Evolutionary conservation across 2,113 vertebrate genomes (phyloP), one percentile per base, ranked within the genome.

Genomic region (Alligator mississippiensis): DNA sequence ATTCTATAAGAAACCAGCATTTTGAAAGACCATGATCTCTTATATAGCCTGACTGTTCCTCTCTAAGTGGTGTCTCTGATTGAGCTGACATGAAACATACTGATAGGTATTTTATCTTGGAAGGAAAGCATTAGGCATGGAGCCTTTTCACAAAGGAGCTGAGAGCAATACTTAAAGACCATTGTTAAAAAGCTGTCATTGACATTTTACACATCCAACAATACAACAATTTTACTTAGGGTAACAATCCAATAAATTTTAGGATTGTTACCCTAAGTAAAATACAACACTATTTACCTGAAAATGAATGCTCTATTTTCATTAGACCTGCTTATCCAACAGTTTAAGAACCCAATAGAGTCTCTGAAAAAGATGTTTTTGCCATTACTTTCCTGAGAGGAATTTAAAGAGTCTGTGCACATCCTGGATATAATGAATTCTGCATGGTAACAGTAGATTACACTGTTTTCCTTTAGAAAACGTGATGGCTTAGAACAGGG

Each of bases 131-230:
- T 30, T 22, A 3, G 10, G 75, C 92, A 92, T 28, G 34, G 15
- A 87, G 80, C 93, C 28, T 85, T 72, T 89, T 81, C 83, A 11
- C 61, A 61, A 72, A 77, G 4, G 28, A 11, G 27, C 4, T 0
- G 1, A 90, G 57, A 91, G 13, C 63, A 89, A 57, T 87, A 91
- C 85, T 12, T 47, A 47, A 47, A 47, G 15, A 24, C 27, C 60
- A 82, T 12, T 5, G 15, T 47, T 76, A 91, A 86, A 90, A 60
- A 15, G 87, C 25, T 87, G 63, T 66, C 27, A 66, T 3, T 10
- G 81, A 75, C 1, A 1, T 21, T 7, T 17, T 61, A 79, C 78
- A 64, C 25, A 75, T 0, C 19, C 1, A 63, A 62, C 0, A 0
- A 62, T 25, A 64, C 25, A 15, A 64, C 34, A 34, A 4, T 34